Base-by-base conservation (phyloP, 2,797 vertebrate species). In the Vespertilio murinus region DNA sequence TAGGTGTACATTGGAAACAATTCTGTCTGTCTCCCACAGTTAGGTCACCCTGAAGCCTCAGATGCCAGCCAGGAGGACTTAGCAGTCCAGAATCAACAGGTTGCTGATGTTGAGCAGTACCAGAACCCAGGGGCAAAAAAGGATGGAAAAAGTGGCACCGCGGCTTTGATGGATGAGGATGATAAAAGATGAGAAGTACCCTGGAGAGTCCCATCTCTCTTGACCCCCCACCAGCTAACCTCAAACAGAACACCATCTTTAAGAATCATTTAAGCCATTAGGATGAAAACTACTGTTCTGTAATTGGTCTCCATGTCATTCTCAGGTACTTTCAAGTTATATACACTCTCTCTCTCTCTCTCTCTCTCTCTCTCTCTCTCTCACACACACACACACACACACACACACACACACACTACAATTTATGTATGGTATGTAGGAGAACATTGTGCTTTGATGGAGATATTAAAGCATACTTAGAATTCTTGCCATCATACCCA, bases 1-100 rank as follows among this genome's bases (percentile, higher is more conserved):
- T 98, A 98, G 98, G 98, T 98, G 98, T 98, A 98, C 97, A 95
- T 96, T 98, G 98, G 98, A 98, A 98, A 98, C 97, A 98, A 98
- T 98, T 97, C 97, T 96, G 97, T 97, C 98, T 98, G 97, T 97
- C 98, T 98, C 96, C 97, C 98, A 96, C 97, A 96, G 98, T 96
- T 97, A 98, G 98, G 98, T 98, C 98, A 98, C 97, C 96, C 96
- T 96, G 45, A 75, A 95, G 96, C 92, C 95, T 56, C 61, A 10
- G 82, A 13, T 96, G 96, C 98, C 98, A 97, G 97, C 96, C 97
- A 97, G 97, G 92, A 97, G 97, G 95, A 96, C 96, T 35, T 47
- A 85, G 86, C 71, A 77, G 86, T 97, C 98, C 98, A 98, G 98
- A 98, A 95, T 98, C 98, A 98, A 98, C 97, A 98, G 97, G 96